Base-by-base conservation (phyloP, 1,140 invertebrate genomes). In the Belonocnema kinseyi region DNA sequence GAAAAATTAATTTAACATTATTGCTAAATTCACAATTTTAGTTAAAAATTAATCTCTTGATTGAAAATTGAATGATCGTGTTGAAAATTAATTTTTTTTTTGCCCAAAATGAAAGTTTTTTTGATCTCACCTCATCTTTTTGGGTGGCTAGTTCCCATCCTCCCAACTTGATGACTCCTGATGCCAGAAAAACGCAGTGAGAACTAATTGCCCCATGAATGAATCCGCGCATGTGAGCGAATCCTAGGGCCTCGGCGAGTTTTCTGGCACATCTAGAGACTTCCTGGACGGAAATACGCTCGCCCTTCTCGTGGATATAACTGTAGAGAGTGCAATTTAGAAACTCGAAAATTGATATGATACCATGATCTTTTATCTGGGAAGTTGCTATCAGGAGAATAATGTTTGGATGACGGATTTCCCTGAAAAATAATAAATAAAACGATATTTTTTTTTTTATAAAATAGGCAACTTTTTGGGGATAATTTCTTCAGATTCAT, bases 321-420 rank as follows among this genome's bases (percentile, higher is more conserved):
- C 86, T 84, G 79, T 85, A 87, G 14, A 89, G 77, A 50, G 88
- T 88, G 56, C 86, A 89, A 52, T 89, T 85, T 12, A 88, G 50
- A 14, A 85, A 74, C 19, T 89, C 88, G 73, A 85, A 88, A 40
- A 89, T 85, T 10, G 87, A 84, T 2, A 89, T 77, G 3, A 89
- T 33, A n/a, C 85, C 85, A n/a, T 88, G 82, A 5, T 84, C 82
- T 19, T 82, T 80, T 3, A 84, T 85, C 4, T 82, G 72, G 0
- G 86, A 89, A 8, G 79, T 84, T 14, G 81, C 88, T 88, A 89
- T 89, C 21, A 89, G 76, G 13, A 89, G 52, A 56, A 89, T 4
- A 51, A 88, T 75, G 19, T 87, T 88, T 14, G 87, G 84, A 77
- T 89, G 88, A 14, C 84, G 87, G 61, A 89, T 87, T 80, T 88